Evolutionary conservation across 35 echinoderm and acorn worm species (phyloP).

Genomic region (Heliocidaris tuberculata): DNA sequence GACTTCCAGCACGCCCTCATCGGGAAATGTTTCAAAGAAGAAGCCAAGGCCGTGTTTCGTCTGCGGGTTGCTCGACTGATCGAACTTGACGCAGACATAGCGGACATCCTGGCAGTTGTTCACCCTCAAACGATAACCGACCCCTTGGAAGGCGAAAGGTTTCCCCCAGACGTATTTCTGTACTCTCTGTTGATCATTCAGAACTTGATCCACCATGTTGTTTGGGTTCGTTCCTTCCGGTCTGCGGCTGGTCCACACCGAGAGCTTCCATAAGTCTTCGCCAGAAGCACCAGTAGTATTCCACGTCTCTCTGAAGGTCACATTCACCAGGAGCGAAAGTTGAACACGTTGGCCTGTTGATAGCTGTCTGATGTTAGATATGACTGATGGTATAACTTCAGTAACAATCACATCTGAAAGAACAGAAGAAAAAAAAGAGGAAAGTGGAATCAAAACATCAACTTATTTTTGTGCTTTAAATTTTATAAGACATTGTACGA

Average conservation of each 20-base stretch:
- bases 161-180: neutral
- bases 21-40: neutral
- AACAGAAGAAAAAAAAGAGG: neutral
- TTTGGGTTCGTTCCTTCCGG: neutral
- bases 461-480: too few species aligned
- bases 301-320: conserved; percentile 11
- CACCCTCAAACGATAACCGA: neutral
- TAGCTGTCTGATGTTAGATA: neutral
- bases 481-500: too few species aligned
- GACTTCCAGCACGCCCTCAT: neutral
- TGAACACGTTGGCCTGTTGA: neutral
- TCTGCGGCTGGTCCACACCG: conserved; percentile 23
- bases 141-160: neutral
- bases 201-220: neutral
- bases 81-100: conserved; percentile 33
- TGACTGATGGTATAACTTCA: neutral
- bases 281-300: conserved; percentile 26
- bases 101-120: neutral
- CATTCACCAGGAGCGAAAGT: neutral
- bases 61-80: neutral
- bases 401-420: conserved; percentile 15
- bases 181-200: neutral
- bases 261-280: conserved; percentile 24
- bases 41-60: conserved; percentile 25
- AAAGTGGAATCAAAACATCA: neutral